These are phyloP conservation scores for Acronicta leporina DNA, from an alignment of 2,888 invertebrate genomes.

Conservation along the genomic window DNA sequence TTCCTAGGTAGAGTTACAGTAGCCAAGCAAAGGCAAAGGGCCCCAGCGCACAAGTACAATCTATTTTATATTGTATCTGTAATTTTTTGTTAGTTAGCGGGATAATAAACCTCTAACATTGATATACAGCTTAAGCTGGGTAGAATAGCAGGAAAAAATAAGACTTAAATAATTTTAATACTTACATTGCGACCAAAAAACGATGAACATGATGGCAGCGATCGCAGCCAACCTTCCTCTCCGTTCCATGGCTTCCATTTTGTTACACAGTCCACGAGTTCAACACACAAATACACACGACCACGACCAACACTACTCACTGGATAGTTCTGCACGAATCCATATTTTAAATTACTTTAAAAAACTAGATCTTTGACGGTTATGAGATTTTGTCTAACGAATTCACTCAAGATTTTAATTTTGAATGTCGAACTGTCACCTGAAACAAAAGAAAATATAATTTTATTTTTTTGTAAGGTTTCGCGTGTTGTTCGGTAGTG, in stretches of 20 bases:
- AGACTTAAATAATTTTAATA: constrained; percentile 39
- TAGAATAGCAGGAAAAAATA: too few species aligned
- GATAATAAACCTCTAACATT: too few species aligned
- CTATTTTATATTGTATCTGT: too few species aligned
- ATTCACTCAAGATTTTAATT: constrained; percentile 18
- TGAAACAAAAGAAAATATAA: constrained; percentile 58
- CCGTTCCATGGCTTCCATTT: constrained; percentile 85
- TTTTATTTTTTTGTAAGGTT: constrained; percentile 12
- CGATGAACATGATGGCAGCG: constrained; percentile 71
- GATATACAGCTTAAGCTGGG: too few species aligned
- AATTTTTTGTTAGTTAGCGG: too few species aligned
- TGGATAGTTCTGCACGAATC: constrained; percentile 48
- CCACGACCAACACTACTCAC: constrained; percentile 59
- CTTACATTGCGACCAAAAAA: constrained; percentile 83
- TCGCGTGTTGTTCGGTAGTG: background rate
- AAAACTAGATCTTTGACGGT: constrained; percentile 27
- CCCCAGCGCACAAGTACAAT: too few species aligned
- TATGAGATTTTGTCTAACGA: constrained; percentile 31
- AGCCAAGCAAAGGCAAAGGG: too few species aligned
- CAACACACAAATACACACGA: constrained; percentile 48
- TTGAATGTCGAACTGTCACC: constrained; percentile 38
- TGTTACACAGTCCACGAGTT: constrained; percentile 46
- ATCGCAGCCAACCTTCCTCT: constrained; percentile 69
- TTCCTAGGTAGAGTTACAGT: too few species aligned
- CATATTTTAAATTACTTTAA: constrained; percentile 51